A percentile compares a stretch with the other conserved stretches of the same genome.
Conservation (phyloP, 2,888 invertebrate species). For the Eubasilissa splendida region DNA sequence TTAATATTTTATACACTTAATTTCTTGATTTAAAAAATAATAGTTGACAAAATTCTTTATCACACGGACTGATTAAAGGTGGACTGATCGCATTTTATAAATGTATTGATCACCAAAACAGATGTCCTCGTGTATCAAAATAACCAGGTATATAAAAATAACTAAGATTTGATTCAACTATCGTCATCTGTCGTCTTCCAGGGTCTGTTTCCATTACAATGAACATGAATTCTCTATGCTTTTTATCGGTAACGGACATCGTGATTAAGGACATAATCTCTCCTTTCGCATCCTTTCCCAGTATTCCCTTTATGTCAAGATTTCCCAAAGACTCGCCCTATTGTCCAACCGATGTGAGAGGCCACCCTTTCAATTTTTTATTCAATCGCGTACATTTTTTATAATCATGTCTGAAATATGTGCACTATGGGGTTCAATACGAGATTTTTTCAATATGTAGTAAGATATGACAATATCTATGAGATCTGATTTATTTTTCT, state of each 20-base stretch:
- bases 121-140: slow-evolving; percentile 19
- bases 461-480: neutral
- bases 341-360: slow-evolving; percentile 54
- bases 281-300: slow-evolving; percentile 56
- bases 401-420: slow-evolving; percentile 7
- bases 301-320: slow-evolving; percentile 50
- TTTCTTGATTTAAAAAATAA: no score
- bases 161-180: slow-evolving; percentile 16
- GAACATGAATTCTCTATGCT: slow-evolving; percentile 44
- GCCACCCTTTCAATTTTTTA: slow-evolving; percentile 55
- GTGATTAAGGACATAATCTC: slow-evolving; percentile 57
- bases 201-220: slow-evolving; percentile 34
- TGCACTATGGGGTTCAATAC: neutral
- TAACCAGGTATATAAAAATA: slow-evolving; percentile 24
- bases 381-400: slow-evolving; percentile 43
- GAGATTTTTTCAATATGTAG: neutral
- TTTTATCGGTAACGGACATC: slow-evolving; percentile 58
- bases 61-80: neutral
- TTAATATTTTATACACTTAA: no score
- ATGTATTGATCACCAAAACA: neutral
- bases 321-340: slow-evolving; percentile 46
- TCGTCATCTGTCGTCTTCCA: slow-evolving; percentile 39
- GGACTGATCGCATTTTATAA: no score
- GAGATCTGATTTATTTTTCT: neutral
- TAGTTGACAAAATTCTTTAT: slow-evolving; percentile 23